A percentile compares a stretch with the other conserved stretches of the same genome.
phyloP scores from a whole-genome alignment of 2,888 invertebrate genomes.

The Muscina levida region DNA sequence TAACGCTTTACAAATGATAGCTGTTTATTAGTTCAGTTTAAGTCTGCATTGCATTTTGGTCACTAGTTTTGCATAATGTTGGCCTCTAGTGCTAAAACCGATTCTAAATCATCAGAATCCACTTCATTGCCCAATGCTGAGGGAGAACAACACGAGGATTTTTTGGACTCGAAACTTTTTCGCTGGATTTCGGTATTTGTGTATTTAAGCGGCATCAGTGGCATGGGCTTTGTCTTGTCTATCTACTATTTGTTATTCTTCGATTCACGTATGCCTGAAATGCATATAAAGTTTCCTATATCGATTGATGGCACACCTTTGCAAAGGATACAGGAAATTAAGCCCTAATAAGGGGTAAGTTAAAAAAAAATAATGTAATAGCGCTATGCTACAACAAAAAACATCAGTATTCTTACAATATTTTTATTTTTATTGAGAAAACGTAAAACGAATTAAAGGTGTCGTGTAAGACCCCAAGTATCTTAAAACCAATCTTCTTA shows the following conservation, averaged over 20 bases:
- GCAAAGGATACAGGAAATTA: conserved; percentile 72
- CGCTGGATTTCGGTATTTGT: conserved; percentile 74
- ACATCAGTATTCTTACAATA: conserved; percentile 1
- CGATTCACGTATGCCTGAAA: conserved; percentile 78
- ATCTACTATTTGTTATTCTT: conserved; percentile 77
- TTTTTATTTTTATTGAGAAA: background rate
- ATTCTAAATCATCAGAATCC: background rate
- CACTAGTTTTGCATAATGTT: conserved; percentile 17
- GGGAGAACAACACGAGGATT: conserved; percentile 64
- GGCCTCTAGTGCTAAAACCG: background rate
- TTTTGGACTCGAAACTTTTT: conserved; percentile 75
- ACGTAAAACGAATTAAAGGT: background rate
- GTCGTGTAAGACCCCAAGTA: too few species aligned
- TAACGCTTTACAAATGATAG: too few species aligned
- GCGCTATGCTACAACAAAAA: too few species aligned
- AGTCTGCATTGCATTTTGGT: background rate
- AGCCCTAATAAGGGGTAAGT: conserved; percentile 64
- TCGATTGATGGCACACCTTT: conserved; percentile 75
- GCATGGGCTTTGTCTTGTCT: conserved; percentile 75
- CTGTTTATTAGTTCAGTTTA: conserved; percentile 38
- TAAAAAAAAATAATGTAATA: too few species aligned
- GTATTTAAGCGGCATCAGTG: conserved; percentile 77
- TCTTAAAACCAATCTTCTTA: too few species aligned
- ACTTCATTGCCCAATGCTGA: background rate
- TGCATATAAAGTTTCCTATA: conserved; percentile 76